phyloP scores from a whole-genome alignment of 2,888 invertebrate species.

The Habroteleia sp. region DNA sequence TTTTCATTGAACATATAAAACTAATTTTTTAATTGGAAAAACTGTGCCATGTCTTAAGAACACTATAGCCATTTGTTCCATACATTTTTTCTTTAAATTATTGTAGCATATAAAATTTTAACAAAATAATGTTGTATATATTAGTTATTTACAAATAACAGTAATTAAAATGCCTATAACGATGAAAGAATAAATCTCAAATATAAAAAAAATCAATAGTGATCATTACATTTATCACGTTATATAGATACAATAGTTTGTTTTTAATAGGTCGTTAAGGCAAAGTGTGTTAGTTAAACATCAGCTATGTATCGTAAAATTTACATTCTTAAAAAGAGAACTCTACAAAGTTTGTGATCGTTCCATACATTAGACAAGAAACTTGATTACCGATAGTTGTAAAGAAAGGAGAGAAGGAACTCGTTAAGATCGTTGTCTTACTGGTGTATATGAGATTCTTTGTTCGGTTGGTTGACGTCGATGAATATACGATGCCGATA shows the following conservation, averaged over 20 bases:
- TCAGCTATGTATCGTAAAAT: constrained; percentile 45
- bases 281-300: constrained; percentile 30
- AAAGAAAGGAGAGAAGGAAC: constrained; percentile 61
- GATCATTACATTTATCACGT: constrained; percentile 21
- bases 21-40: too few species aligned
- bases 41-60: too few species aligned
- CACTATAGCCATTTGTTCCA: too few species aligned
- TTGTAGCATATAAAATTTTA: too few species aligned
- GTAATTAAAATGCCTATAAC: too few species aligned
- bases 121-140: too few species aligned
- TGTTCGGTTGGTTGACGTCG: constrained; percentile 65
- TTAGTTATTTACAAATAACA: too few species aligned
- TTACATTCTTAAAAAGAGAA: constrained; percentile 62
- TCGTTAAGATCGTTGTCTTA: constrained; percentile 76
- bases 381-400: constrained; percentile 67
- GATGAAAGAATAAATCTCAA: too few species aligned
- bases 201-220: constrained; percentile 14
- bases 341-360: constrained; percentile 51
- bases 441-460: constrained; percentile 62
- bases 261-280: constrained; percentile 32
- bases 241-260: constrained; percentile 34
- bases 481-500: constrained; percentile 69
- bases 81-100: too few species aligned
- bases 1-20: too few species aligned
- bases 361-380: constrained; percentile 65